A percentile compares a stretch with the other conserved stretches of the same genome.
Conservation (phyloP, 2,113 vertebrate genomes). For the Hylia prasina region DNA sequence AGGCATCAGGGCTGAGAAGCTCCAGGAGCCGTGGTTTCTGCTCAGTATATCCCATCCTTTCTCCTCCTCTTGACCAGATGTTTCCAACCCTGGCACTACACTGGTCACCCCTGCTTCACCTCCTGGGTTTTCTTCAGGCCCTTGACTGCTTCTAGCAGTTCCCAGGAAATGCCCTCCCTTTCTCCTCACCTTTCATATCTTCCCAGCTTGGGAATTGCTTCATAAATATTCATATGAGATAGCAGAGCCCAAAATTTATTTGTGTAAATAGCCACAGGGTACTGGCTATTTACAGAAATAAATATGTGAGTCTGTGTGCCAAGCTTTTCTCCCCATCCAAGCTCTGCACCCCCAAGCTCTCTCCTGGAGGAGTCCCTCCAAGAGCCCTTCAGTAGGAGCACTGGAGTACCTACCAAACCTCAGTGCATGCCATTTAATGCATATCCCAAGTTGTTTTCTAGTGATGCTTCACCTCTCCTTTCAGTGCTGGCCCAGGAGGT, state of each 20-base stretch:
- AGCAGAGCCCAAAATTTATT: not conserved
- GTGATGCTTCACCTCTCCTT: not conserved
- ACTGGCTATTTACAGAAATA: not conserved
- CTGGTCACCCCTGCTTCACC: accelerated
- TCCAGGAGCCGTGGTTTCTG: not conserved
- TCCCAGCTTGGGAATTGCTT: not conserved
- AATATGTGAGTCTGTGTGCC: not conserved
- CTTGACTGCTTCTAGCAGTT: not conserved
- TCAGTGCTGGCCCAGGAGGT: not conserved
- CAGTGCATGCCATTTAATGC: not conserved
- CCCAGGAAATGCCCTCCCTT: not conserved
- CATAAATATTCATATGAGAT: not conserved
- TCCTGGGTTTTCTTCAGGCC: not conserved
- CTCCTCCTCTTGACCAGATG: not conserved
- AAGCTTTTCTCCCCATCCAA: not conserved
- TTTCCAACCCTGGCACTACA: not conserved
- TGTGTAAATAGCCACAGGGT: no score
- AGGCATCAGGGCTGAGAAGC: not conserved
- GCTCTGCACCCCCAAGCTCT: not conserved
- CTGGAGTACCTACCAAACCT: not conserved
- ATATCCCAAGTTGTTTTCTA: not conserved
- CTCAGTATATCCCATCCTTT: not conserved
- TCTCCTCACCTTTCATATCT: not conserved
- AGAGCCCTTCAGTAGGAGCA: not conserved
- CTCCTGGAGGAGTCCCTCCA: not conserved